phyloP scores from a whole-genome alignment of 2,113 vertebrate genomes.

The Penelope pileata region DNA sequence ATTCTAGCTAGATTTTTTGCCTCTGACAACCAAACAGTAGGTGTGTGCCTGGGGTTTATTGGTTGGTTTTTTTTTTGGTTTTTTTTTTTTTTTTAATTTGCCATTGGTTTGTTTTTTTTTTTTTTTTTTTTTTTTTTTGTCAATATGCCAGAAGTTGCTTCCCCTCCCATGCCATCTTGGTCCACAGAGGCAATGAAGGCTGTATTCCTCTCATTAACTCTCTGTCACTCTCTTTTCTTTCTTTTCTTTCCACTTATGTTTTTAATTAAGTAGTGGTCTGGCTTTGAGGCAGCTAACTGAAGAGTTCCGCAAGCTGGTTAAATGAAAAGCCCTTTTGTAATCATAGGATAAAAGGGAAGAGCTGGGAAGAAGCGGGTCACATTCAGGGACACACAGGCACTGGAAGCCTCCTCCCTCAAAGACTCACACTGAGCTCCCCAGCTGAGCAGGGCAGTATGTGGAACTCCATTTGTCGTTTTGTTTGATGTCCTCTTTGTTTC shows the following conservation, averaged over 20 bases:
- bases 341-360: neutral
- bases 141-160: neutral
- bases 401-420: neutral
- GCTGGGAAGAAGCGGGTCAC: neutral
- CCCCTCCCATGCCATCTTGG: neutral
- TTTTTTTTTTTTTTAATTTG: neutral
- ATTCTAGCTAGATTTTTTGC: neutral
- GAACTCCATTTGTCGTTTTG: neutral
- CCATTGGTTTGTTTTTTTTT: neutral
- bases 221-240: neutral
- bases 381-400: neutral
- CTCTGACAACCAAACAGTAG: neutral
- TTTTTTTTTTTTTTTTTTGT: neutral
- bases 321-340: neutral
- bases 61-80: neutral
- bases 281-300: neutral
- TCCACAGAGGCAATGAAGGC: neutral
- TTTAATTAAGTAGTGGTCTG: neutral
- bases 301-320: neutral
- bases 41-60: neutral
- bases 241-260: neutral
- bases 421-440: neutral
- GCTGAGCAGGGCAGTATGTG: neutral
- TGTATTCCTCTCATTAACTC: neutral
- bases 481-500: slow-evolving; percentile 50